Conservation (phyloP, 2,113 vertebrate species). For the Promerops cafer region DNA sequence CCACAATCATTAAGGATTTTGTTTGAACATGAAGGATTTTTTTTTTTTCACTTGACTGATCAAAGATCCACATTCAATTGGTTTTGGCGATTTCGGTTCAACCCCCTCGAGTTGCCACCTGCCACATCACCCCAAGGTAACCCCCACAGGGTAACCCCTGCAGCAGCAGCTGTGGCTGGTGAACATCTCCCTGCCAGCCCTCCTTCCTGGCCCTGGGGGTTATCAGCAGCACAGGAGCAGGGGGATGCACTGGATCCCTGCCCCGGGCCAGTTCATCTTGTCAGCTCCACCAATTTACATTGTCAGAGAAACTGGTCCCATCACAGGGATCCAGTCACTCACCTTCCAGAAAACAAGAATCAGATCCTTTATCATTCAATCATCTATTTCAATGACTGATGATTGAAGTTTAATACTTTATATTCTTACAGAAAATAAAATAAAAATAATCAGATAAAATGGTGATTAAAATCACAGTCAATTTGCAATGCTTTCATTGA, state of each 20-base stretch:
- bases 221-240: background rate
- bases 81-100: background rate
- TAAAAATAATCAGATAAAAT: background rate
- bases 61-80: background rate
- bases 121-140: background rate
- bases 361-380: background rate
- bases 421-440: slow-evolving; percentile 3
- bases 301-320: background rate
- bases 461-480: slow-evolving; percentile 56
- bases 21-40: background rate
- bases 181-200: background rate
- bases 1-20: slow-evolving; percentile 38
- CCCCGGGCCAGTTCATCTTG: accelerated
- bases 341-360: background rate
- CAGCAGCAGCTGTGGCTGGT: background rate
- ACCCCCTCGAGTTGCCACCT: too few species aligned
- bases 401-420: background rate
- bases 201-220: background rate
- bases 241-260: background rate
- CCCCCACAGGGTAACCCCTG: background rate
- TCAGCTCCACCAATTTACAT: background rate
- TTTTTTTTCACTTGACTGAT: background rate
- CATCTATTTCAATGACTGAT: background rate
- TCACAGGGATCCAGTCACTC: background rate
- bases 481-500: slow-evolving; percentile 63